Percentiles rank a stretch among this genome's conserved stretches.
Evolutionary conservation across 2,888 invertebrate genomes (phyloP).

Genomic region (Drosophila pseudotakahashii): DNA sequence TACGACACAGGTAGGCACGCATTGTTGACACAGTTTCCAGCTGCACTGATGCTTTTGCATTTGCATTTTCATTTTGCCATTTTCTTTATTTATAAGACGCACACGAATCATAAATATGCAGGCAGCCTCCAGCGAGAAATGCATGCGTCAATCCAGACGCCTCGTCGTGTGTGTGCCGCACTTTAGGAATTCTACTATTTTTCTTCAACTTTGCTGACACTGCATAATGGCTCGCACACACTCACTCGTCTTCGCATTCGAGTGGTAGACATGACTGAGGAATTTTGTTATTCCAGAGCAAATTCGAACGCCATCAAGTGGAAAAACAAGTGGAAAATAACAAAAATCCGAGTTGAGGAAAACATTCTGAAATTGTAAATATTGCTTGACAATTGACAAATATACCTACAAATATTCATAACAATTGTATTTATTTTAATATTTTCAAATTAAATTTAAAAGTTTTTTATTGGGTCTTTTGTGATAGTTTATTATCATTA

Average conservation of each 20-base stretch:
- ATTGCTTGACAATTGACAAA: neutral
- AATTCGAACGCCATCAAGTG: slow-evolving; percentile 32
- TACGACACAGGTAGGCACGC: slow-evolving; percentile 50
- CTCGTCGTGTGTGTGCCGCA: neutral
- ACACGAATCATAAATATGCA: slow-evolving; percentile 71
- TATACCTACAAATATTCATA: neutral
- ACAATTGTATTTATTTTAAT: neutral
- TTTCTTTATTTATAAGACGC: slow-evolving; percentile 69
- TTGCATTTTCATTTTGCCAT: slow-evolving; percentile 37
- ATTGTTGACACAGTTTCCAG: slow-evolving; percentile 70
- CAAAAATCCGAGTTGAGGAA: slow-evolving; percentile 9
- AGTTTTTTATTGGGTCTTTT: neutral
- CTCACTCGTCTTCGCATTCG: neutral
- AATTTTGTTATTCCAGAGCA: slow-evolving; percentile 40
- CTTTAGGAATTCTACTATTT: slow-evolving; percentile 24
- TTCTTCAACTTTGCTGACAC: slow-evolving; percentile 57
- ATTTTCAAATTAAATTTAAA: neutral
- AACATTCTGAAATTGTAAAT: slow-evolving; percentile 1
- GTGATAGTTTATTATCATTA: neutral
- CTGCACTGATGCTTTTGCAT: slow-evolving; percentile 13
- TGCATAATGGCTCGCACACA: slow-evolving; percentile 52
- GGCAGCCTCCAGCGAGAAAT: slow-evolving; percentile 24
- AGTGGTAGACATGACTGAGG: slow-evolving; percentile 25
- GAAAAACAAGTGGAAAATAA: slow-evolving; percentile 34
- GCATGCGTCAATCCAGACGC: slow-evolving; percentile 42